phyloP scores from a whole-genome alignment of 2,797 vertebrate species.

The Leucoraja ocellata region DNA sequence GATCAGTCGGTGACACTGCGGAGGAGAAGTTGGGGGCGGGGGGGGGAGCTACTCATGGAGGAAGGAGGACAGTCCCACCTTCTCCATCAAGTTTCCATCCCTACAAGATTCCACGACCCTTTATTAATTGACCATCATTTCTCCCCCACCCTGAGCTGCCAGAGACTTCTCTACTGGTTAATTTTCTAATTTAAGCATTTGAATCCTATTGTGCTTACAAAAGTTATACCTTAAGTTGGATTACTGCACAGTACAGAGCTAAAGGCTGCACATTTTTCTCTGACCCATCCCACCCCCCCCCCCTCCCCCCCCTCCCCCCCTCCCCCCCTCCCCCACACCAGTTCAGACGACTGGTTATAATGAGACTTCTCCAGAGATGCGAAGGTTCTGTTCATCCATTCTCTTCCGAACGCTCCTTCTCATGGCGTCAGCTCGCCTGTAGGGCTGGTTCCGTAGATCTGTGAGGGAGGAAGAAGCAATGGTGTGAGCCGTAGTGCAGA shows the following conservation, averaged over 20 bases:
- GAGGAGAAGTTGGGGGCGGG: no score
- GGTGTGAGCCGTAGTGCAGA: not conserved
- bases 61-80: no score
- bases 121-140: not conserved
- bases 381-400: slow-evolving; percentile 65
- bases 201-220: not conserved
- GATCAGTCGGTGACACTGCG: not conserved
- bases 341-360: slow-evolving; percentile 57
- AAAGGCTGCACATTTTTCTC: not conserved
- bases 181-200: not conserved
- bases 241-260: not conserved
- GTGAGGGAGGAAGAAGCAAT: slow-evolving; percentile 23
- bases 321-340: not conserved
- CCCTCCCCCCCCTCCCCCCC: not conserved
- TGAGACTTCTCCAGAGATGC: slow-evolving; percentile 74
- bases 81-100: not conserved
- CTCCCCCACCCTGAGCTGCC: not conserved
- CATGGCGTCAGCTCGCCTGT: slow-evolving; percentile 69
- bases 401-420: slow-evolving; percentile 73
- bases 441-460: slow-evolving; percentile 88
- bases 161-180: not conserved
- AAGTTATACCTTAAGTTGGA: not conserved
- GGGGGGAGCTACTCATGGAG: not conserved
- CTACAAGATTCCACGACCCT: not conserved
- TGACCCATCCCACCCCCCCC: not conserved